Evolutionary conservation across 2,888 invertebrate genomes (phyloP), one percentile per base, ranked within the genome.

Genomic region (Amiota minor): DNA sequence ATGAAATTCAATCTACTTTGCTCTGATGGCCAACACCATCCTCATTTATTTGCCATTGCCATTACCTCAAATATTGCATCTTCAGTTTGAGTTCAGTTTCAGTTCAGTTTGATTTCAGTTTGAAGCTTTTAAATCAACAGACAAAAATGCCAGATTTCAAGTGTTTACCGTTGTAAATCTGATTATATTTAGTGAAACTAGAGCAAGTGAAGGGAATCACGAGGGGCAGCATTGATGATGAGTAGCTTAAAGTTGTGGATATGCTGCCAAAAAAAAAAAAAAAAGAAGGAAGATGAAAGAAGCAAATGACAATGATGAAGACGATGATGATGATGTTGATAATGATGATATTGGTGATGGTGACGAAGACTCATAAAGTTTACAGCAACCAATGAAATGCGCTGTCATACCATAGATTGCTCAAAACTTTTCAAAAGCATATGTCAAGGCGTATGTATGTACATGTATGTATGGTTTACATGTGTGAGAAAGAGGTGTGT

Each of bases 141-240:
- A 35, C 35, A 35, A 35, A 74, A 73, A 70, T 72, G 74, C 68
- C 78, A 50, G n/a, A 12, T 71, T 74, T 71, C 77, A 78, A 79
- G 77, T 83, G 80, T 83, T 81, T 81, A 80, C 79, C 74, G 76
- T 81, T 84, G 82, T 84, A 82, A 84, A 84, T 84, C 81, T 79
- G 80, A 84, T 84, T 81, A 80, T 78, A 82, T 80, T 76, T 79
- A 79, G 35, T 50, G 9, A 50, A 50, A 9, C 9, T 35, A 35
- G 6, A 35, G 35, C 35, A 35, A 35, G 35, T 35, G 6, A 35
- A 35, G 35, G n/a, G 4, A 50, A 1, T 2, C n/a, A 50, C 2
- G 1, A 50, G 53, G 53, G 2, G 53, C 3, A n/a, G 4, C 14
- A 50, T 9, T 50, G 53, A n/a, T n/a, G n/a, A 50, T 50, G 50